phyloP scores from a whole-genome alignment of 2,797 vertebrate species.

The Todus mexicanus region DNA sequence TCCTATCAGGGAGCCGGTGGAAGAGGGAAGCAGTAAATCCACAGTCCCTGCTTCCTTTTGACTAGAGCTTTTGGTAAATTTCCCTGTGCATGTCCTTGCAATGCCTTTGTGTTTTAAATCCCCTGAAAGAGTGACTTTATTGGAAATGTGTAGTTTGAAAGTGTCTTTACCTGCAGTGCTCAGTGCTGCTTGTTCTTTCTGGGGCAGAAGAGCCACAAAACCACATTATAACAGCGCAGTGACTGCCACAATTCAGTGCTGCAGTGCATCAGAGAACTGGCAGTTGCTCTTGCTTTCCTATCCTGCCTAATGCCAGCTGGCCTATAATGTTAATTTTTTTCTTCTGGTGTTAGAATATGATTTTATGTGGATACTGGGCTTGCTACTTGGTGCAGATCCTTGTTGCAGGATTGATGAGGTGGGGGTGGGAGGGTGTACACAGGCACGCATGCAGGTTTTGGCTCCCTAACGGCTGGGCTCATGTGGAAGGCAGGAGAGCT shows the following conservation, averaged over 20 bases:
- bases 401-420: not conserved
- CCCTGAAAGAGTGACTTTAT: not conserved
- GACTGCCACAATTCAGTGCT: not conserved
- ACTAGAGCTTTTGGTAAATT: not conserved
- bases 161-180: not conserved
- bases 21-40: not conserved
- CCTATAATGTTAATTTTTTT: not conserved
- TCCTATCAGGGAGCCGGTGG: not conserved
- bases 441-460: not conserved
- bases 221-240: not conserved
- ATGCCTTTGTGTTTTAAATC: not conserved
- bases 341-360: not conserved
- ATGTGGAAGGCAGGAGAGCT: not conserved
- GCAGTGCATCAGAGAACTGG: constrained; percentile 30
- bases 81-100: accelerated
- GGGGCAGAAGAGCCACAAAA: not conserved
- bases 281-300: not conserved
- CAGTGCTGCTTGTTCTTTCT: not conserved
- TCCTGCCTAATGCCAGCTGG: constrained; percentile 28
- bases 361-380: not conserved
- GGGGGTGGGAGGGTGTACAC: not conserved
- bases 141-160: not conserved
- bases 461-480: not conserved
- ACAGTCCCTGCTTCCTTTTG: not conserved
- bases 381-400: not conserved